Percentiles rank a stretch among this genome's conserved stretches.
phyloP scores from a whole-genome alignment of 2,888 invertebrate species.

The Drosophila peninsularis region DNA sequence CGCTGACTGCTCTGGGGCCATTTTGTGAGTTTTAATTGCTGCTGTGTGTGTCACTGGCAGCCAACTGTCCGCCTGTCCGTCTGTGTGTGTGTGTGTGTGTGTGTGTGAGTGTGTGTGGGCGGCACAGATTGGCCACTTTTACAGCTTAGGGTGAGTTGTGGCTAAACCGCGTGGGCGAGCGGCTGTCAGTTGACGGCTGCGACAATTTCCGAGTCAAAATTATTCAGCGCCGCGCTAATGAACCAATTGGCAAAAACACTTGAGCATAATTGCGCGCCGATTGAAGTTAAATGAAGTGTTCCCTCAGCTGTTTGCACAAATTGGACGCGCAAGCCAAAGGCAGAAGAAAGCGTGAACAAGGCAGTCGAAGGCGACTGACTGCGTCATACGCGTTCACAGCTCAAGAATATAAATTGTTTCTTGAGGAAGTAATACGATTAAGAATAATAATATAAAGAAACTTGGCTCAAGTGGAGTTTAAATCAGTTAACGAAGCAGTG shows the following conservation, averaged over 20 bases:
- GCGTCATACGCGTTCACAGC: background rate
- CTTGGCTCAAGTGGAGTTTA: too few species aligned
- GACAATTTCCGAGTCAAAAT: slow-evolving; percentile 40
- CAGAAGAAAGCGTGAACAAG: background rate
- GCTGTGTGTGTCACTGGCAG: slow-evolving; percentile 15
- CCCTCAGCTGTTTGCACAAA: slow-evolving; percentile 49
- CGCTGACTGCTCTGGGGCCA: slow-evolving; percentile 31
- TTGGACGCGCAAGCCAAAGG: slow-evolving; percentile 35
- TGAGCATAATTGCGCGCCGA: slow-evolving; percentile 67
- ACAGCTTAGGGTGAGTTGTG: slow-evolving; percentile 3
- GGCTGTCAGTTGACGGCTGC: slow-evolving; percentile 39
- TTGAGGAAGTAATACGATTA: too few species aligned
- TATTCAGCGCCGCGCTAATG: slow-evolving; percentile 51
- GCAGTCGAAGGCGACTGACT: background rate
- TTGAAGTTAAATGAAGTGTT: slow-evolving; percentile 80
- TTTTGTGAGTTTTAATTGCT: slow-evolving; percentile 61
- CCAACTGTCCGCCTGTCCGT: background rate
- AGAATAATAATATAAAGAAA: too few species aligned
- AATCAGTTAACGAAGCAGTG: too few species aligned
- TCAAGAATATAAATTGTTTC: background rate
- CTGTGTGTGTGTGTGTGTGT: background rate
- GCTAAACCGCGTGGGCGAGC: background rate
- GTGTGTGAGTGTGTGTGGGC: slow-evolving; percentile 4
- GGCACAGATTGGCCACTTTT: slow-evolving; percentile 1
- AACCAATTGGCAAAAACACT: slow-evolving; percentile 66